Evolutionary conservation across 2,888 invertebrate species (phyloP), one percentile per base, ranked within the genome.

Genomic region (Tiphia femorata): DNA sequence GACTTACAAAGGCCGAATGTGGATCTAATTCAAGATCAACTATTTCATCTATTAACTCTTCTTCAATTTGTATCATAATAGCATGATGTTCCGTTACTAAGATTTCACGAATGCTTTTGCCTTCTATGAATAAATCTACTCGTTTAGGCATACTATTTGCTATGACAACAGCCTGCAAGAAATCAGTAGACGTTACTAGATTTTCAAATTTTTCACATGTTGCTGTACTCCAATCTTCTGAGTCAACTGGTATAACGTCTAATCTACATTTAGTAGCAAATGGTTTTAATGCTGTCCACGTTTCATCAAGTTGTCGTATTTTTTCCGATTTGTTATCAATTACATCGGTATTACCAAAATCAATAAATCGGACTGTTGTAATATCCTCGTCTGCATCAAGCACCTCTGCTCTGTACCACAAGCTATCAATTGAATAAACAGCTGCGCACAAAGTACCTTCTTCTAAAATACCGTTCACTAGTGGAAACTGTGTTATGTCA

Each of bases 351-450:
- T 92, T 93, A 7, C 93, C 93, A 71, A 89, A 93, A 77, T 94
- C 94, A 10, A 92, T 88, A 70, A 93, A 93, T 25, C 92, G 87
- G 1, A 93, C 89, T 0, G 92, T 92, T 7, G 90, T 92, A 30
- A 92, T 90, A 62, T 93, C 92, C 4, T 88, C 86, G 62, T 91
- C 91, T 0, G 91, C 88, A 77, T 94, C 95, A 33, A 96, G 88
- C 6, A 98, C 91, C 77, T 90, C 90, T 0, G 96, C 97, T 54
- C 98, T 88, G 82, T 98, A 98, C 97, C 98, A 98, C 62, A 89
- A 88, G 33, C 92, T 91, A 77, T 97, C 95, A 1, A 89, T 90
- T 0, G 90, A 88, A 80, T 94, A 97, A 74, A 92, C 90, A 0
- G 96, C 96, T 42, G 90, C 86, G 70, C 93, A 93, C 0, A 89